Percentiles rank a stretch among this genome's conserved stretches.
Evolutionary conservation across 2,797 vertebrate genomes (phyloP).

Genomic region (Aplochiton taeniatus): DNA sequence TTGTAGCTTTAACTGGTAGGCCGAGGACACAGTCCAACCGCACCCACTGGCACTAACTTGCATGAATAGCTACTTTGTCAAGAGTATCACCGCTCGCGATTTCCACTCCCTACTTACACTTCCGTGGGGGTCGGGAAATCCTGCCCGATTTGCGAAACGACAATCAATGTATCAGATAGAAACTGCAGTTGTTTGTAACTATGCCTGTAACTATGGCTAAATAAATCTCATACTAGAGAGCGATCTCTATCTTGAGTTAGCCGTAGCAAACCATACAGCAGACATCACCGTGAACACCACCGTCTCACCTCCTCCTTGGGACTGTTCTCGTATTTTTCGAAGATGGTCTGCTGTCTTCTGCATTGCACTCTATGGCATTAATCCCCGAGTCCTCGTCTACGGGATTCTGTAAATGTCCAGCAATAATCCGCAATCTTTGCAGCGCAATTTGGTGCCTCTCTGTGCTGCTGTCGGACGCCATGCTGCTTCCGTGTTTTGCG

Average conservation of each 20-base stretch:
- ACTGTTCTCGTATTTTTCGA: slow-evolving; percentile 57
- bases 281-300: slow-evolving; percentile 44
- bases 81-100: slow-evolving; percentile 33
- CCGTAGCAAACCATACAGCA: neutral
- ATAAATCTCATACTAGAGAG: neutral
- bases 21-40: slow-evolving; percentile 44
- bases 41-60: slow-evolving; percentile 58
- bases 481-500: slow-evolving; percentile 84
- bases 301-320: slow-evolving; percentile 76
- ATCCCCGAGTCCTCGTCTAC: slow-evolving; percentile 45
- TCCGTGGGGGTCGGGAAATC: neutral
- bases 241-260: neutral
- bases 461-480: slow-evolving; percentile 76
- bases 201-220: too few relatives aligned
- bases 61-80: slow-evolving; percentile 57
- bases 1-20: neutral
- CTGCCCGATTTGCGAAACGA: neutral
- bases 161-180: neutral
- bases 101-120: neutral
- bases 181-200: neutral
- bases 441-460: slow-evolving; percentile 68
- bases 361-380: slow-evolving; percentile 69
- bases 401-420: slow-evolving; percentile 69
- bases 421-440: slow-evolving; percentile 75
- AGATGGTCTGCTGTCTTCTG: slow-evolving; percentile 38